Evolutionary conservation across 2,888 invertebrate species (phyloP).

Genomic region (Carcina quercana): DNA sequence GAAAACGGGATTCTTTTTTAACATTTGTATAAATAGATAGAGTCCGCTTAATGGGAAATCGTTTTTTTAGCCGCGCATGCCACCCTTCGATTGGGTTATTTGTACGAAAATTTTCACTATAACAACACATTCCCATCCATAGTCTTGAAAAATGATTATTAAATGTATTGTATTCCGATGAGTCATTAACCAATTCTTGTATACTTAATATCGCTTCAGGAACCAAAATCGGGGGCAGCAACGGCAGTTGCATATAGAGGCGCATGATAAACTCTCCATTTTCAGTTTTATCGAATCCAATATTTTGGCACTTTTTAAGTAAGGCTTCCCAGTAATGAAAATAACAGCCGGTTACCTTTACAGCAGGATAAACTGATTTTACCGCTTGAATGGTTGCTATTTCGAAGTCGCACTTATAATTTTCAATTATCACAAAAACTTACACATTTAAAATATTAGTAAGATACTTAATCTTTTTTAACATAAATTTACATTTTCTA

Average conservation of each 20-base stretch:
- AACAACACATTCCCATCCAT: not conserved
- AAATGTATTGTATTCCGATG: not conserved
- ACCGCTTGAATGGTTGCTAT: slow-evolving; percentile 11
- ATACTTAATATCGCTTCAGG: not conserved
- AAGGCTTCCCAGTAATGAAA: slow-evolving; percentile 1
- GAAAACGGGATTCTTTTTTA: not conserved
- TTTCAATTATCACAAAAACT: too few species aligned
- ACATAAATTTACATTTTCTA: too few species aligned
- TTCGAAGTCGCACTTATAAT: slow-evolving; percentile 13
- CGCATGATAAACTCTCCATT: not conserved
- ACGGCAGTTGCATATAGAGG: not conserved
- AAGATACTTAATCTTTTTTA: too few species aligned
- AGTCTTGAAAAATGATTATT: not conserved
- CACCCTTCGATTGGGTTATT: not conserved
- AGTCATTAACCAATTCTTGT: not conserved
- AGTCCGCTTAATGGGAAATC: not conserved
- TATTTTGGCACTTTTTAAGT: not conserved
- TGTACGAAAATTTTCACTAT: not conserved
- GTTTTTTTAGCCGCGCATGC: not conserved
- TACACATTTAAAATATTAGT: too few species aligned
- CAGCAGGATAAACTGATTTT: slow-evolving; percentile 6
- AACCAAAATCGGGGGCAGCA: slow-evolving; percentile 1
- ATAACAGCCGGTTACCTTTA: slow-evolving; percentile 4
- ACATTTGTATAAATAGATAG: not conserved
- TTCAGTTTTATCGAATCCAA: not conserved